A percentile compares a stretch with the other conserved stretches of the same genome.
These are phyloP conservation scores for Eulemur rufifrons DNA, from an alignment of 2,113 vertebrate genomes.

Conservation along the genomic window DNA sequence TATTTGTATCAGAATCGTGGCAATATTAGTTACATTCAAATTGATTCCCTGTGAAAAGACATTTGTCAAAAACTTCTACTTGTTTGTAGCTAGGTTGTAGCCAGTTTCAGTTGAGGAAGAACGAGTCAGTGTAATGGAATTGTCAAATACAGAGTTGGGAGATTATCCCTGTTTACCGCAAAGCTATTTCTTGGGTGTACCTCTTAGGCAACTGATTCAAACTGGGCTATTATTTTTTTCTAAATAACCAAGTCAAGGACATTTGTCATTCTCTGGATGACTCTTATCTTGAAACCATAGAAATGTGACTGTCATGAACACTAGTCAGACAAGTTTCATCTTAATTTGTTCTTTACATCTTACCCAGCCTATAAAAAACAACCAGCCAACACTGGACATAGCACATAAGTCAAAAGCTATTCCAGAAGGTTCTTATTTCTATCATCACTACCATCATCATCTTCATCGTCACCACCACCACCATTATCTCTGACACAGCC, in stretches of 20 bases:
- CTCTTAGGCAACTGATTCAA: neutral
- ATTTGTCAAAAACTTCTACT: neutral
- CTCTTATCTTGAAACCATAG: conserved; percentile 39
- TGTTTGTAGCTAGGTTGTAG: neutral
- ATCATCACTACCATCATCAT: neutral
- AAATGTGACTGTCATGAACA: conserved; percentile 26
- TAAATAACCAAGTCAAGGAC: conserved; percentile 28
- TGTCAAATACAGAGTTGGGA: neutral
- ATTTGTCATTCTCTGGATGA: conserved; percentile 28
- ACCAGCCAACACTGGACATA: neutral
- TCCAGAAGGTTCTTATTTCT: neutral
- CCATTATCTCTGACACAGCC: neutral
- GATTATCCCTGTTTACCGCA: neutral
- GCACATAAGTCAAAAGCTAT: neutral
- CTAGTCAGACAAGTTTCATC: conserved; percentile 51
- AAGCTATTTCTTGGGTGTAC: conserved; percentile 10
- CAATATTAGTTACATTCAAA: conserved; percentile 5
- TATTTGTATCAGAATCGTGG: neutral
- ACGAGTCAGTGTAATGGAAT: neutral
- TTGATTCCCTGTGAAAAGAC: neutral
- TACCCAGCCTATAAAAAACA: conserved; percentile 36
- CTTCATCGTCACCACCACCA: neutral
- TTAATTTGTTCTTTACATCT: conserved; percentile 35
- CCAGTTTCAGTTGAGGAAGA: neutral
- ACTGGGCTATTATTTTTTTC: neutral